phyloP scores from a whole-genome alignment of 2,888 invertebrate species.

The Dryomyza anilis region DNA sequence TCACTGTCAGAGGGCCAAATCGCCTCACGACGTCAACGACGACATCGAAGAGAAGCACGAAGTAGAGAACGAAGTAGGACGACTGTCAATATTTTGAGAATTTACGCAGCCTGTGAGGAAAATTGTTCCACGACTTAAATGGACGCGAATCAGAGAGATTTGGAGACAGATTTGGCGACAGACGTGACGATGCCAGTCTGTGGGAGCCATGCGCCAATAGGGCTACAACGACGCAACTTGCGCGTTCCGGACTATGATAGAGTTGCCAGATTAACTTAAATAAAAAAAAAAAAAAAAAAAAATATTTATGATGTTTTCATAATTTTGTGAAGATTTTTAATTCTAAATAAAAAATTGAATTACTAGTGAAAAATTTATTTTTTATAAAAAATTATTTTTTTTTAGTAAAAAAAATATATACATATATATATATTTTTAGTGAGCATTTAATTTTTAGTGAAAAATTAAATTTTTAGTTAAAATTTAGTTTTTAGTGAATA shows the following conservation, averaged over 20 bases:
- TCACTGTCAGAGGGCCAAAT: conserved; percentile 52
- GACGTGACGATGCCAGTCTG: neutral
- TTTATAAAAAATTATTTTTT: no score
- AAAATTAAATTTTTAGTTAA: no score
- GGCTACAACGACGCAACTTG: neutral
- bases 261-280: neutral
- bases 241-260: neutral
- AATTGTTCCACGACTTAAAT: conserved; percentile 35
- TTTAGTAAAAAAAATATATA: no score
- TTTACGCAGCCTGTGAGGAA: conserved; percentile 49
- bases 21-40: conserved; percentile 26
- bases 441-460: no score
- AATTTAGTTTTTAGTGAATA: no score
- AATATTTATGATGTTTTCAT: no score
- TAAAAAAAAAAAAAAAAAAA: neutral
- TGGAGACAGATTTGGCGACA: neutral
- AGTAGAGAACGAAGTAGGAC: neutral
- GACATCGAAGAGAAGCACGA: neutral
- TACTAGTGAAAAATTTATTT: no score
- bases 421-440: no score
- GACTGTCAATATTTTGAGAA: conserved; percentile 56
- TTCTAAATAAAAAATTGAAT: no score
- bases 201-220: neutral
- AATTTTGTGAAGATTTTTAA: no score
- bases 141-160: neutral